Evolutionary conservation across 2,113 vertebrate genomes (phyloP).

Genomic region (Callospermophilus lateralis): DNA sequence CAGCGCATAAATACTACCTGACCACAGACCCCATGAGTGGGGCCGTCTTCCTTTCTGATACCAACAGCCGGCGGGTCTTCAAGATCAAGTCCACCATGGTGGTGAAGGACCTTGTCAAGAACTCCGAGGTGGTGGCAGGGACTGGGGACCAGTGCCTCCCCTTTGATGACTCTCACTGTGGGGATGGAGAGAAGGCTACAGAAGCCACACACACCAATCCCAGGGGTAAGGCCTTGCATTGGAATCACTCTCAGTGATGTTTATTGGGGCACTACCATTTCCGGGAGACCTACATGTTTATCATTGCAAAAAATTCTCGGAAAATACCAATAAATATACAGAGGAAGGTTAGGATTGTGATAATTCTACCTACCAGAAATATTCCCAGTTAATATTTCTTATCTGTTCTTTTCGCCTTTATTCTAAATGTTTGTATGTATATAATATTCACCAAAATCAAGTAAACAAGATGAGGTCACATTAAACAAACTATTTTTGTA

Average conservation of each 20-base stretch:
- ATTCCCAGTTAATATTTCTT: not conserved
- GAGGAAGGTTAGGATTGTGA: not conserved
- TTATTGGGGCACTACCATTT: not conserved
- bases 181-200: slow-evolving; percentile 97
- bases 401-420: not conserved
- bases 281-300: not conserved
- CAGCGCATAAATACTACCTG: slow-evolving; percentile 98
- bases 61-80: slow-evolving; percentile 97
- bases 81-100: slow-evolving; percentile 94
- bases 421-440: not conserved
- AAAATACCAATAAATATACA: not conserved
- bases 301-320: not conserved
- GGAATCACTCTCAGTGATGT: not conserved
- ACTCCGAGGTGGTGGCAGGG: slow-evolving; percentile 95
- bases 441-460: not conserved
- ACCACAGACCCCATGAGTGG: slow-evolving; percentile 94
- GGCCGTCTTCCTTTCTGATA: slow-evolving; percentile 97
- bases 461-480: not conserved
- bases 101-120: slow-evolving; percentile 97
- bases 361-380: not conserved
- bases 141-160: slow-evolving; percentile 99
- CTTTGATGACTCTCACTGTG: slow-evolving; percentile 96
- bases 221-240: slow-evolving; percentile 90
- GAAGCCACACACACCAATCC: slow-evolving; percentile 98
- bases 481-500: not conserved